A percentile compares a stretch with the other conserved stretches of the same genome.
Conservation (phyloP, 2,888 invertebrate species). For the Plutella xylostella region DNA sequence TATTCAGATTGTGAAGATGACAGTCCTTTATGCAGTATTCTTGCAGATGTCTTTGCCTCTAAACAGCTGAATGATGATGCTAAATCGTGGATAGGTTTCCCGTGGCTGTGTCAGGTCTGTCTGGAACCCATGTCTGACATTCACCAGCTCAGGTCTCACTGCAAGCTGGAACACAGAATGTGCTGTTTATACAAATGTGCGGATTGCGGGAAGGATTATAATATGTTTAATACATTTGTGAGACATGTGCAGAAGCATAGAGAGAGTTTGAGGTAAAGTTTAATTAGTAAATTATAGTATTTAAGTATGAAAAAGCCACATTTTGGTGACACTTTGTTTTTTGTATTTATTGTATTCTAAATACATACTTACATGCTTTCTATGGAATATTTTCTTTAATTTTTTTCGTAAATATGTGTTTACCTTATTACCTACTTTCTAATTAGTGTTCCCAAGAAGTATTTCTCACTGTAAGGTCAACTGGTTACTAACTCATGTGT, state of each 20-base stretch:
- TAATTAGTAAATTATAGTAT: no score
- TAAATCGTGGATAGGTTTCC: conserved; percentile 17
- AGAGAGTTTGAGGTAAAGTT: not conserved
- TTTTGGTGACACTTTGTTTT: no score
- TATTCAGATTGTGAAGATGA: not conserved
- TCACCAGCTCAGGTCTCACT: conserved; percentile 15
- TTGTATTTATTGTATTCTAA: no score
- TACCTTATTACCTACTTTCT: no score
- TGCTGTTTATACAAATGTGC: conserved; percentile 19
- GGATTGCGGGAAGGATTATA: conserved; percentile 16
- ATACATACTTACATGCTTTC: no score
- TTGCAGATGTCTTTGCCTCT: not conserved
- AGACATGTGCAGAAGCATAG: conserved; percentile 18
- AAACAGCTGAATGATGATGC: conserved; percentile 5
- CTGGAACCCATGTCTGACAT: conserved; percentile 8
- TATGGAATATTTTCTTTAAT: no score
- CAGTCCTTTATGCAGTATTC: not conserved
- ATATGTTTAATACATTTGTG: conserved; percentile 15
- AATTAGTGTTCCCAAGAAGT: no score
- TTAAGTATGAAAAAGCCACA: no score
- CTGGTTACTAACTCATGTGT: no score
- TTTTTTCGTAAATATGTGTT: no score
- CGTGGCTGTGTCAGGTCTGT: conserved; percentile 18
- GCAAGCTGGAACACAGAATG: conserved; percentile 14
- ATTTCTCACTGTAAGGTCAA: no score